phyloP scores from a whole-genome alignment of 2,797 vertebrate genomes.

The Etheostoma perlongum region DNA sequence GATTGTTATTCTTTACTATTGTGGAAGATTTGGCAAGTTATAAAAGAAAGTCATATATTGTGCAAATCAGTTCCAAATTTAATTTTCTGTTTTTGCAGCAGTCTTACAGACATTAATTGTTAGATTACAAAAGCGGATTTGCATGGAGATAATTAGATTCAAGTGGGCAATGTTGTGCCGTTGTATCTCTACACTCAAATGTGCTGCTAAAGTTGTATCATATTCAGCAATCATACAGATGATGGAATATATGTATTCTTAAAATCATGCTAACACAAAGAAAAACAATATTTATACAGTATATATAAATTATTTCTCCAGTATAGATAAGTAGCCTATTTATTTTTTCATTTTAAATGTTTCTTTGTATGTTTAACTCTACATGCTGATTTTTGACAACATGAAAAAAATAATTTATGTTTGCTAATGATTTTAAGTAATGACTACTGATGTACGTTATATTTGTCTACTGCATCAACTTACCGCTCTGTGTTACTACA shows the following conservation, averaged over 20 bases:
- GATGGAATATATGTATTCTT: not conserved
- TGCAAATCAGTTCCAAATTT: not conserved
- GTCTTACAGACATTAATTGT: not conserved
- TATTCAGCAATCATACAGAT: conserved; percentile 18
- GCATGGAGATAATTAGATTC: not conserved
- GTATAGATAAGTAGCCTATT: no score
- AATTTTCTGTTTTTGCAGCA: not conserved
- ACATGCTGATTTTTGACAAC: no score
- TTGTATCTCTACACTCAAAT: conserved; percentile 21
- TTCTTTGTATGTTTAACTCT: no score
- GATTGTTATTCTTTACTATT: not conserved
- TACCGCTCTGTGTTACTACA: no score
- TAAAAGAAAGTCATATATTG: not conserved
- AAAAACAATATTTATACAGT: no score
- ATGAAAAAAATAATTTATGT: no score
- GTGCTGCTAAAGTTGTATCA: conserved; percentile 4
- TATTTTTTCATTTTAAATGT: no score
- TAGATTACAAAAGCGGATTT: conserved; percentile 15
- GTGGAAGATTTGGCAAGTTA: not conserved
- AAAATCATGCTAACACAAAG: no score
- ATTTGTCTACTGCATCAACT: no score
- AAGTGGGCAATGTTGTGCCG: not conserved
- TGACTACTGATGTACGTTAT: no score
- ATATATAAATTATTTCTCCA: no score
- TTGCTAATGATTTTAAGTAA: no score